A percentile compares a stretch with the other conserved stretches of the same genome.
Conservation (phyloP, 2,113 vertebrate genomes). For the Catharus bicknelli region DNA sequence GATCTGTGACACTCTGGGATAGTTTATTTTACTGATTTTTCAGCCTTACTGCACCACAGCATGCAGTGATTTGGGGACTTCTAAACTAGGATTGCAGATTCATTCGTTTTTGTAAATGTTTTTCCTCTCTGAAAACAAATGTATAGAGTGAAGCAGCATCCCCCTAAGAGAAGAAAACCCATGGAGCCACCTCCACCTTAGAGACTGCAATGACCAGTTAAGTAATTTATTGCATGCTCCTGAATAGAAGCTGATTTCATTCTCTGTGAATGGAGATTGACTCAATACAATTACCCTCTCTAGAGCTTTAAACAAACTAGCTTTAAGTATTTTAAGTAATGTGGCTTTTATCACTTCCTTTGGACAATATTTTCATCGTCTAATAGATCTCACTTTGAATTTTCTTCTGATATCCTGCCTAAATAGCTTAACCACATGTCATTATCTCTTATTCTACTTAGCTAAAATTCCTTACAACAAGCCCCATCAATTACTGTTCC, state of each 20-base stretch:
- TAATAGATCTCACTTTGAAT: slow-evolving; percentile 23
- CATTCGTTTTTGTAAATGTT: not conserved
- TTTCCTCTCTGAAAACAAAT: not conserved
- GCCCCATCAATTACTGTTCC: slow-evolving; percentile 11
- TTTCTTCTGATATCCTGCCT: slow-evolving; percentile 40
- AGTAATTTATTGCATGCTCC: not conserved
- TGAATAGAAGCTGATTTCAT: slow-evolving; percentile 1
- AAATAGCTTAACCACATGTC: slow-evolving; percentile 34
- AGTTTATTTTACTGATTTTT: not conserved
- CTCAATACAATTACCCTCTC: slow-evolving; percentile 29
- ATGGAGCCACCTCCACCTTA: not conserved
- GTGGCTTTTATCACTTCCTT: slow-evolving; percentile 55
- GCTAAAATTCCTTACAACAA: slow-evolving; percentile 35
- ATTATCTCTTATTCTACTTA: slow-evolving; percentile 47
- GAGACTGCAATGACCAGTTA: not conserved
- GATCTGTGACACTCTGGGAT: not conserved
- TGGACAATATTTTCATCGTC: slow-evolving; percentile 58
- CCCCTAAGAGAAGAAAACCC: not conserved
- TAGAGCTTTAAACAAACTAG: slow-evolving; percentile 29
- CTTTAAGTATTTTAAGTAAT: slow-evolving; percentile 45
- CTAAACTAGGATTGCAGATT: not conserved
- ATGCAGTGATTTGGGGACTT: not conserved
- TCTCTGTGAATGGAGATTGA: slow-evolving; percentile 3
- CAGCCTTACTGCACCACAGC: not conserved
- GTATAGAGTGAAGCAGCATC: not conserved